A percentile compares a stretch with the other conserved stretches of the same genome.
phyloP scores from a whole-genome alignment of 2,113 vertebrate genomes.

The Motacilla alba region DNA sequence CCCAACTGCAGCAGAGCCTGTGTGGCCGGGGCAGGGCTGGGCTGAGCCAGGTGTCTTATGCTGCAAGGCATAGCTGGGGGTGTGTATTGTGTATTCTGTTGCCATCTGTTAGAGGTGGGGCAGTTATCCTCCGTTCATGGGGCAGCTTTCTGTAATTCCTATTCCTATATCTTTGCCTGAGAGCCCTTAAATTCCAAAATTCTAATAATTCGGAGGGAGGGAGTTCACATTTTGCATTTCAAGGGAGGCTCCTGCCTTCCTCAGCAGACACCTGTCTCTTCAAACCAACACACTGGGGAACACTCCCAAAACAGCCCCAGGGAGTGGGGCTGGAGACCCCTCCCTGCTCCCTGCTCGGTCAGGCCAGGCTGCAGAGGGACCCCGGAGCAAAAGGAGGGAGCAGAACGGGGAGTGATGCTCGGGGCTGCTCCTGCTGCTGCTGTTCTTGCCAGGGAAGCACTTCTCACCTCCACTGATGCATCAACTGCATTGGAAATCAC shows the following conservation, averaged over 20 bases:
- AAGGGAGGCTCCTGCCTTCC: no score
- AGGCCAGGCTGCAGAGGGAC: neutral
- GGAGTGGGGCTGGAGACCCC: neutral
- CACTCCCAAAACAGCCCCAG: neutral
- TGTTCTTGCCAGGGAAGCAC: neutral
- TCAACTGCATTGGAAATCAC: neutral
- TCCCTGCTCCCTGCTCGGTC: neutral
- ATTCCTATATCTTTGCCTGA: no score
- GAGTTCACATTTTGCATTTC: no score
- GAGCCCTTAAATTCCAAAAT: no score
- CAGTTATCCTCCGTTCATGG: no score
- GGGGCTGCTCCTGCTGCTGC: neutral
- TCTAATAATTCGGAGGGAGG: no score
- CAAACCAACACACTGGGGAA: neutral
- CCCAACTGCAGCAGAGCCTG: fast-evolving
- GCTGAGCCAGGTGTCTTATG: neutral
- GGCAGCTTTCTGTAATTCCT: no score
- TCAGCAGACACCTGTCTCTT: no score
- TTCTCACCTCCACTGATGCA: neutral
- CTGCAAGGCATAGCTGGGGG: no score
- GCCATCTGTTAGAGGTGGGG: no score
- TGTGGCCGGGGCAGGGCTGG: fast-evolving
- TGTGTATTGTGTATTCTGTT: no score
- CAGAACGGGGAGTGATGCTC: neutral
- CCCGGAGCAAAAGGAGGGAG: neutral